Evolutionary conservation across 2,113 vertebrate genomes (phyloP).

Genomic region (Stegostoma tigrinum): DNA sequence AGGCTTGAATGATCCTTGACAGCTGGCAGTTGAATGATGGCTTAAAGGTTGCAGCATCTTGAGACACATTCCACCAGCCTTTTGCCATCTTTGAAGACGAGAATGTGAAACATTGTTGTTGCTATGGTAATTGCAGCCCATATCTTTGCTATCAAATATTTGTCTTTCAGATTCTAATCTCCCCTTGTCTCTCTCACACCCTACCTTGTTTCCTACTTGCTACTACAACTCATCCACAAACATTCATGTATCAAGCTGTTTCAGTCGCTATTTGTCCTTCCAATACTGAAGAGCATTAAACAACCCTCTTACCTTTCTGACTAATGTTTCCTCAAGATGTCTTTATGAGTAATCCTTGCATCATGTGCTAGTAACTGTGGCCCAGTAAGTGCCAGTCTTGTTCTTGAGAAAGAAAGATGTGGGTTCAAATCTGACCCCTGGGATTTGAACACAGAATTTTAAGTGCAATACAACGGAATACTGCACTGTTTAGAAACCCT

Average conservation of each 20-base stretch:
- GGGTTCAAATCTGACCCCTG: not conserved
- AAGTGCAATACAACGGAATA: not conserved
- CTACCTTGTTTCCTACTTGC: not conserved
- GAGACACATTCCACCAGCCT: not conserved
- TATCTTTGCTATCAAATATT: not conserved
- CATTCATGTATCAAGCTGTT: not conserved
- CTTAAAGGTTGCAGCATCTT: conserved; percentile 3
- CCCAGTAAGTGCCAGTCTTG: not conserved
- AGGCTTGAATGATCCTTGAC: not conserved
- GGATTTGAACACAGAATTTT: not conserved
- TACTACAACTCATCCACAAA: no score
- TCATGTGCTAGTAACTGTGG: not conserved
- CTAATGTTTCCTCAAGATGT: not conserved
- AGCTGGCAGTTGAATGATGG: conserved; percentile 12
- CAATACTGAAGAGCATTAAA: not conserved
- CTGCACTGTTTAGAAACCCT: not conserved
- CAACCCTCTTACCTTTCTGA: not conserved
- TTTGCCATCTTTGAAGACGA: conserved; percentile 5
- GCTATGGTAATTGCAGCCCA: not conserved
- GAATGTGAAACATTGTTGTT: not conserved
- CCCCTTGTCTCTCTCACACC: not conserved
- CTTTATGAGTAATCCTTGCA: not conserved
- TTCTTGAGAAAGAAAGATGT: not conserved
- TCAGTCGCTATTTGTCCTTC: not conserved
- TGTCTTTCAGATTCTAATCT: conserved; percentile 19